phyloP scores from a whole-genome alignment of 2,888 invertebrate genomes.

The Calliscelio sp. region DNA sequence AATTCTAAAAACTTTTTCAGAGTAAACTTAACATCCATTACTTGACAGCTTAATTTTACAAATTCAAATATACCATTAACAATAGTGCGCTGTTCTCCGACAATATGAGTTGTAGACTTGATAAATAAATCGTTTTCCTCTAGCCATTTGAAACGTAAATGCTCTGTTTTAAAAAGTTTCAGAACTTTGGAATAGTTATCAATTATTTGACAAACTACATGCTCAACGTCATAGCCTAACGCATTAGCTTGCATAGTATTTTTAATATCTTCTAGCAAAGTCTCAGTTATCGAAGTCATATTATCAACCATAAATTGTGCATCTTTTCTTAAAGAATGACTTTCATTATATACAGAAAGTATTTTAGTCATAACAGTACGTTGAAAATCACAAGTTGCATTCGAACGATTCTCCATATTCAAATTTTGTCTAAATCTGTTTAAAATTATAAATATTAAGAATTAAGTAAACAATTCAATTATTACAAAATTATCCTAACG shows the following conservation, averaged over 20 bases:
- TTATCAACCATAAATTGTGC: slow-evolving; percentile 11
- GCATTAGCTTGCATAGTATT: not conserved
- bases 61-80: slow-evolving; percentile 3
- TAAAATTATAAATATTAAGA: not conserved
- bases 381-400: not conserved
- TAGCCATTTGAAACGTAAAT: slow-evolving; percentile 23
- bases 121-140: not conserved
- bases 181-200: not conserved
- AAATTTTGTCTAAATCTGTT: not conserved
- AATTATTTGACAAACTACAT: not conserved
- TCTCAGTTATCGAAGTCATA: not conserved
- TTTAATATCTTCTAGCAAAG: slow-evolving; percentile 13
- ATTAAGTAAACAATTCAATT: too few species aligned
- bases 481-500: not conserved
- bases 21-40: slow-evolving; percentile 1
- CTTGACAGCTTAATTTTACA: slow-evolving; percentile 2
- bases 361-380: slow-evolving; percentile 6
- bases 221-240: not conserved
- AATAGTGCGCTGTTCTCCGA: slow-evolving; percentile 7
- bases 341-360: not conserved
- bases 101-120: slow-evolving; percentile 11
- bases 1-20: slow-evolving; percentile 26
- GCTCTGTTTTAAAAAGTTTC: slow-evolving; percentile 6
- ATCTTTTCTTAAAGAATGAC: slow-evolving; percentile 7
- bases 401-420: not conserved